Evolutionary conservation across 2,888 invertebrate species (phyloP), one percentile per base, ranked within the genome.

Genomic region (Drosophila trichaetosa): DNA sequence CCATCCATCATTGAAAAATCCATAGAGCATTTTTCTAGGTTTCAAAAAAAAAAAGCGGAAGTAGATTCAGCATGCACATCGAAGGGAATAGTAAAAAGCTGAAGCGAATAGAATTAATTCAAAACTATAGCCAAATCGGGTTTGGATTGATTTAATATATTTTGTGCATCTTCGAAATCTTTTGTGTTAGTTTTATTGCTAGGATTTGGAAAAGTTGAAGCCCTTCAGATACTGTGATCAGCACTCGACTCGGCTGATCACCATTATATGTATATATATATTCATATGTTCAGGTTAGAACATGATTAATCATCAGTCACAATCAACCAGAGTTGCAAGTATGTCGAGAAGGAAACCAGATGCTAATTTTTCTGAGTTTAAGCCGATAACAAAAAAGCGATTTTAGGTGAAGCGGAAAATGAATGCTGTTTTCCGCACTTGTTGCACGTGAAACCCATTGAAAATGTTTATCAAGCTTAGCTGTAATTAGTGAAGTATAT

Each of bases 1-100:
- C 36, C 36, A 64, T 64, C 63, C 36, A 64, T 64, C 63, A 63
- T 42, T 51, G n/a, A 11, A 11, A 51, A 31, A 51, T 51, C 52
- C 52, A 33, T 29, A 33, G 16, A 52, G 52, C 46, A 18, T 46
- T 46, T 46, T 21, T 13, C 40, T 21, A 51, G 8, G 18, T 51
- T 7, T 51, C 10, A 0, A 5, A 13, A 60, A 13, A 34, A 46
- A 18, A 0, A 34, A 29, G 33, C 10, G 13, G 21, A 16, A 24
- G 10, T 18, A 10, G 4, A 13, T 21, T 46, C 13, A 21, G 13
- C 7, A 3, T 6, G 7, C 3, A 5, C 21, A 6, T 7, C 7
- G 7, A 21, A n/a, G n/a, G n/a, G n/a, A n/a, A n/a, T n/a, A n/a
- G n/a, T n/a, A n/a, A n/a, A n/a, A n/a, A n/a, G n/a, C n/a, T n/a